Base-by-base conservation (phyloP, 2,113 vertebrate genomes). In the Apteryx mantelli region DNA sequence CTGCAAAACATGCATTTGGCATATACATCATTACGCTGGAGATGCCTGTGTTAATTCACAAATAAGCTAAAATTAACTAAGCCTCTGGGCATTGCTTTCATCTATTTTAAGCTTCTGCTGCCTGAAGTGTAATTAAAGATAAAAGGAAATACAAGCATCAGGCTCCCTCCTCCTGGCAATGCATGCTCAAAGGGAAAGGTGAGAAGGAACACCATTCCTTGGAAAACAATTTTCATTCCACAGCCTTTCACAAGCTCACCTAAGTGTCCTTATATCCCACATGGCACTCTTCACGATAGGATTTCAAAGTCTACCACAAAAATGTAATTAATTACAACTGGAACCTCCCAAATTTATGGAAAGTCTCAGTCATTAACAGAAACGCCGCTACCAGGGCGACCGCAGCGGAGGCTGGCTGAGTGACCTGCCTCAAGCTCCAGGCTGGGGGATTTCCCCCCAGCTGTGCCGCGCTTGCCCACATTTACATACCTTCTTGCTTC, bases 251-350 rank as follows among this genome's bases (percentile, higher is more conserved):
- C 19, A 3, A 34, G 3, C 26, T 48, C 53, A 3, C 53, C 48
- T 13, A 5, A 26, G 30, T 2, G 8, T 5, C 73, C 64, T 25
- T 4, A 2, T 22, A n/a, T 21, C 53, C 44, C 11, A 4, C 20
- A 1, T 1, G 17, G 15, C 0, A 16, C 60, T 66, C 46, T 71
- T 48, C 12, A 9, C 1, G 28, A 4, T 30, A 19, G 1, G n/a
- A 56, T 79, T 74, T 89, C 91, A 75, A 80, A 93, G 55, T 61
- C 34, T 4, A 26, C 69, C 61, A 1, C 61, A 75, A 30, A 61
- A 81, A 42, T 11, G 65, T 42, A 1, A 7, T 19, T 6, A 46
- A 25, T n/a, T 77, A 80, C 81, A 8, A 24, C 24, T 24, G 2
- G 24, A 19, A 26, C 64, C 48, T 5, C 77, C 48, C 55, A 10